Conservation (phyloP, 2,113 vertebrate species). For the Psammodynastes pulverulentus region DNA sequence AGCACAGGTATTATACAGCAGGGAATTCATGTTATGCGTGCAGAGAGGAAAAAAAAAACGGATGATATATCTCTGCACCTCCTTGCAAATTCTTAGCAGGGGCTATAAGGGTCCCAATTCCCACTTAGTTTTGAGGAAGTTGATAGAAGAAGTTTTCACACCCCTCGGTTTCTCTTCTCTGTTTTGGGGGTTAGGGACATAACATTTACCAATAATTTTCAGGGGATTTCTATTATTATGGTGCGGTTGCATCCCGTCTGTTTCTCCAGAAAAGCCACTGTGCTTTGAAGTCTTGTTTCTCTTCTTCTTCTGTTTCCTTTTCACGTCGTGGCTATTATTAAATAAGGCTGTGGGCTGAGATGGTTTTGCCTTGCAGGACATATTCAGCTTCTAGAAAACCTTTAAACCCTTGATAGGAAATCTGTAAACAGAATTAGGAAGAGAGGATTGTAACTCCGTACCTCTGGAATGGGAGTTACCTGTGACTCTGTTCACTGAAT, state of each 20-base stretch:
- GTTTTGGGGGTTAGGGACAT: not conserved
- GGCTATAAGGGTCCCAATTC: not conserved
- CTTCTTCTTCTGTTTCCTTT: not conserved
- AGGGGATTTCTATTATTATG: not conserved
- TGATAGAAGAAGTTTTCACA: not conserved
- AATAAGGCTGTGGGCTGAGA: not conserved
- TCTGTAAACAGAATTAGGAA: not conserved
- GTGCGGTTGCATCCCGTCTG: not conserved
- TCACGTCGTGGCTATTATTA: not conserved
- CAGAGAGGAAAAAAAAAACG: not conserved
- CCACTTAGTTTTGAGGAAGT: not conserved
- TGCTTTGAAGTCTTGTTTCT: not conserved
- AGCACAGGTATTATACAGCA: not conserved
- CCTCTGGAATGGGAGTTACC: not conserved
- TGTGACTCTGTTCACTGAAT: not conserved
- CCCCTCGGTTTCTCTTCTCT: not conserved
- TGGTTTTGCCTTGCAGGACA: not conserved
- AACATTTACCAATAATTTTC: not conserved
- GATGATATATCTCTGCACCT: not conserved
- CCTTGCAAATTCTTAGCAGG: not conserved
- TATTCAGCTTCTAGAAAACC: not conserved
- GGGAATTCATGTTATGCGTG: not conserved
- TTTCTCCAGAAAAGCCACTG: not conserved
- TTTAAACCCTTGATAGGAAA: not conserved
- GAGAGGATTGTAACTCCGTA: not conserved